Percentiles rank a stretch among this genome's conserved stretches.
Evolutionary conservation across 2,113 vertebrate species (phyloP).

Genomic region (Origma solitaria): DNA sequence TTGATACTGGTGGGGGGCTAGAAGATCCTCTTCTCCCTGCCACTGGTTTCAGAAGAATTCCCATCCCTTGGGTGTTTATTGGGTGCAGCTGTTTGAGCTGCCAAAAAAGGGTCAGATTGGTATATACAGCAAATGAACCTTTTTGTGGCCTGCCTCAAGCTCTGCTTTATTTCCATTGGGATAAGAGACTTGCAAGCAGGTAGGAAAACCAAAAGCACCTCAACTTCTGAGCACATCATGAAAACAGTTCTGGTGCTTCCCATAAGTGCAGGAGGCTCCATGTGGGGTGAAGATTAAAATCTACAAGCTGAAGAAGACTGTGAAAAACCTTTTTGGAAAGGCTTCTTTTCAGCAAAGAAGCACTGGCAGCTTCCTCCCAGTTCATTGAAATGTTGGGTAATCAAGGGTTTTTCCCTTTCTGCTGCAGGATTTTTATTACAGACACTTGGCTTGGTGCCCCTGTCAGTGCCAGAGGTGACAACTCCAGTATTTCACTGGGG

Average conservation of each 20-base stretch:
- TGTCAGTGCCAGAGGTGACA: not conserved
- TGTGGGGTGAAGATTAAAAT: not conserved
- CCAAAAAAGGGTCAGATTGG: not conserved
- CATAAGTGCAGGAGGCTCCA: rapidly evolving
- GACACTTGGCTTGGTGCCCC: not conserved
- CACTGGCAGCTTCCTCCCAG: not conserved
- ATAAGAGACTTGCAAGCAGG: not conserved
- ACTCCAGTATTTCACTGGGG: not conserved
- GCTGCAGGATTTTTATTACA: not conserved
- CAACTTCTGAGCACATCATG: not conserved
- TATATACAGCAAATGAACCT: not conserved
- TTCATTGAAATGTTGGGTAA: not conserved
- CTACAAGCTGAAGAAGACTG: not conserved
- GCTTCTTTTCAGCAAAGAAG: not conserved
- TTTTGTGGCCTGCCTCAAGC: not conserved
- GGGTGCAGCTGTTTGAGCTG: not conserved
- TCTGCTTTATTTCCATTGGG: not conserved
- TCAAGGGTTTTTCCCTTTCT: not conserved
- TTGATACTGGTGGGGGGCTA: not conserved
- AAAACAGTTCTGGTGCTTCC: not conserved
- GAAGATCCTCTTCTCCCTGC: not conserved
- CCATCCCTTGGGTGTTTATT: not conserved
- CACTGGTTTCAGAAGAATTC: not conserved
- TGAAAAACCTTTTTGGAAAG: not conserved
- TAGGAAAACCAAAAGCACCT: not conserved